phyloP scores from a whole-genome alignment of 37 sponge, comb jelly and placozoan genomes.

The Amphimedon queenslandica region DNA sequence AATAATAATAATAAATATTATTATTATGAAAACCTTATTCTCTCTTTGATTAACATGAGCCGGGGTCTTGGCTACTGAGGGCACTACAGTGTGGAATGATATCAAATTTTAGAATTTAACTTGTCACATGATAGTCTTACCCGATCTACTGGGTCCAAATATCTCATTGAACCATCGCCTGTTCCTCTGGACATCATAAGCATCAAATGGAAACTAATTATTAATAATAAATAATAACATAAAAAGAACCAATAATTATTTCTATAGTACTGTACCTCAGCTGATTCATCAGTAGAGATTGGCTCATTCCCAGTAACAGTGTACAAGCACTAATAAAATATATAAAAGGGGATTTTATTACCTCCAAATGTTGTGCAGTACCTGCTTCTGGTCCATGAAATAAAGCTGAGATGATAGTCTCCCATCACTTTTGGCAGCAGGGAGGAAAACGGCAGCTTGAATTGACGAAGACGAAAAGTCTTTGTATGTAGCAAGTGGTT shows the following conservation, averaged over 20 bases:
- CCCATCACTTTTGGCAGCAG: background rate
- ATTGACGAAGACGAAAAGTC: conserved; percentile 14
- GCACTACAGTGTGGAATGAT: background rate
- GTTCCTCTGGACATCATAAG: background rate
- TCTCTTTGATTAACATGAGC: too few relatives aligned
- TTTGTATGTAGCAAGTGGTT: conserved; percentile 41
- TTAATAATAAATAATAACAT: background rate
- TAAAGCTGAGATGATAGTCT: conserved; percentile 10
- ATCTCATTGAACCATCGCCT: conserved; percentile 31
- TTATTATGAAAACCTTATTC: background rate
- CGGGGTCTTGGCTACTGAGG: background rate
- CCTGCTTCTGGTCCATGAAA: conserved; percentile 46
- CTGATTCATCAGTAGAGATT: too few relatives aligned
- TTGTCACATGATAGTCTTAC: background rate
- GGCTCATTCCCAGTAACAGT: too few relatives aligned
- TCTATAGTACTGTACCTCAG: too few relatives aligned
- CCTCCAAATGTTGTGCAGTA: conserved; percentile 4
- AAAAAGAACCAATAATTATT: background rate
- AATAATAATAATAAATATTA: background rate
- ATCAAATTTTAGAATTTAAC: background rate
- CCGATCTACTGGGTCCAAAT: conserved; percentile 24
- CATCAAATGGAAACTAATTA: too few relatives aligned
- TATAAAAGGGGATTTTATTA: too few relatives aligned
- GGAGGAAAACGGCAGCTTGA: conserved; percentile 45
- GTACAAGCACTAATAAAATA: too few relatives aligned